phyloP scores from a whole-genome alignment of 2,888 invertebrate genomes.

The Drosophila phalerata region DNA sequence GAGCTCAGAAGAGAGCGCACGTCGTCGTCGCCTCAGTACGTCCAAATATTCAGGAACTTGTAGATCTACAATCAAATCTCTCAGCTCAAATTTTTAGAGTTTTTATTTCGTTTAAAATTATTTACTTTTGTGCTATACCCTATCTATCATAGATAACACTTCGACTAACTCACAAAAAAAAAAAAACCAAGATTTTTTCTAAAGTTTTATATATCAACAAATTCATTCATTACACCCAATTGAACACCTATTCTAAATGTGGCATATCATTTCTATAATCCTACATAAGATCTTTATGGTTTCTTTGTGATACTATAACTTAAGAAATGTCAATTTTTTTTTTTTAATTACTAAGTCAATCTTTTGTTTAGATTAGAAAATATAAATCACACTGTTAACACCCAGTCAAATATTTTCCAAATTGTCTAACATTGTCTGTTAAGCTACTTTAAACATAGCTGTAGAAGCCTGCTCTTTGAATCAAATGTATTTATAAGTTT shows the following conservation, averaged over 20 bases:
- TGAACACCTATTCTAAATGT: too few relatives aligned
- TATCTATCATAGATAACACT: background rate
- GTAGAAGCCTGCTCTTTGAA: background rate
- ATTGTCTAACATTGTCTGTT: background rate
- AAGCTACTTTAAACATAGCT: background rate
- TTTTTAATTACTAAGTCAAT: background rate
- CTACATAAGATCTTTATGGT: background rate
- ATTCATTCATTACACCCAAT: too few relatives aligned
- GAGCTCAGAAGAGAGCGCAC: conserved; percentile 8
- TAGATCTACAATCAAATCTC: conserved; percentile 15
- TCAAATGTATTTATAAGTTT: background rate
- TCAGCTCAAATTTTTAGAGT: background rate
- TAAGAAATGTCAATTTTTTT: background rate
- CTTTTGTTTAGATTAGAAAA: background rate
- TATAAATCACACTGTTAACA: background rate
- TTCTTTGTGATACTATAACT: background rate
- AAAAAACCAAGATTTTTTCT: background rate
- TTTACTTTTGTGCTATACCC: background rate
- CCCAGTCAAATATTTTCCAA: background rate
- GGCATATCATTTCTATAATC: too few relatives aligned
- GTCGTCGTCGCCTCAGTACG: conserved; percentile 50
- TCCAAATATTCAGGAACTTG: conserved; percentile 33
- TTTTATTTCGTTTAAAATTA: background rate
- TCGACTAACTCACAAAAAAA: background rate
- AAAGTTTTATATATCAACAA: too few relatives aligned